A percentile compares a stretch with the other conserved stretches of the same genome.
These are phyloP conservation scores for Stenopsyche tienmushanensis DNA, from an alignment of 1,140 invertebrate species.

Conservation along the genomic window DNA sequence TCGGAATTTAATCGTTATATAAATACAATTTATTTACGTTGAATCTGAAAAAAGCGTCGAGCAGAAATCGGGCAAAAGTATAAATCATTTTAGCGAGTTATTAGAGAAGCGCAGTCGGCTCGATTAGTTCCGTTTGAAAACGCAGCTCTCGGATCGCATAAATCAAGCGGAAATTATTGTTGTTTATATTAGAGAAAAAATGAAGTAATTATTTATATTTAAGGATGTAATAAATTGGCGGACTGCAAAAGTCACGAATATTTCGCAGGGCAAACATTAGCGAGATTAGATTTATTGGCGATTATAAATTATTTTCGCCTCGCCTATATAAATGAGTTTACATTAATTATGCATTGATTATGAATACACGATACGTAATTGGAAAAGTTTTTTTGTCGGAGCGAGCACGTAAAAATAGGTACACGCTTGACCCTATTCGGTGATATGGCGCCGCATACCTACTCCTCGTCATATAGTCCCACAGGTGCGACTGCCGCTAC, in stretches of 20 bases:
- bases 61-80: no score
- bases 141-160: not conserved
- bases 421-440: no score
- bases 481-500: no score
- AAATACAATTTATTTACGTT: no score
- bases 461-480: no score
- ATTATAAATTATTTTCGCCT: not conserved
- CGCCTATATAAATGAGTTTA: not conserved
- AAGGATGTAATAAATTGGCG: slow-evolving; percentile 10
- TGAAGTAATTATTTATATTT: slow-evolving; percentile 1
- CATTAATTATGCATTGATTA: not conserved
- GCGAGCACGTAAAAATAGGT: no score
- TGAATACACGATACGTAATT: not conserved
- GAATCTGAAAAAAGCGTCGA: no score
- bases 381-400: no score
- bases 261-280: slow-evolving; percentile 2
- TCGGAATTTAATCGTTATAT: no score
- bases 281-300: no score
- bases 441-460: no score
- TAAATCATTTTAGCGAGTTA: slow-evolving; percentile 26
- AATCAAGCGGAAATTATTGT: slow-evolving; percentile 19
- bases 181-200: not conserved
- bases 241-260: slow-evolving; percentile 6
- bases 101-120: slow-evolving; percentile 9
- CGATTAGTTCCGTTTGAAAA: slow-evolving; percentile 16